Conservation (phyloP, 2,888 invertebrate species). For the Nomada goodeniana region DNA sequence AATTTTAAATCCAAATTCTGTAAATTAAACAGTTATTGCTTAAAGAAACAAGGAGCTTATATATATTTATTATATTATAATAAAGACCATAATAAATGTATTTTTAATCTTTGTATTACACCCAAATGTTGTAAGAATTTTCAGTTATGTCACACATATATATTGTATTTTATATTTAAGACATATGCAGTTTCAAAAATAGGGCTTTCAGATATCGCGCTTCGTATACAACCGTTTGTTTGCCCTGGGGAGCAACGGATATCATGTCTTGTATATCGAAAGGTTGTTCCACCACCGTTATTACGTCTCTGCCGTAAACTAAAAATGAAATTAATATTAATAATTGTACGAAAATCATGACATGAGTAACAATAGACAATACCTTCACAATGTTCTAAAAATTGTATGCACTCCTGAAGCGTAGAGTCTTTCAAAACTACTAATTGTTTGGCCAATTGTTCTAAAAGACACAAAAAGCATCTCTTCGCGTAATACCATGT, state of each 20-base stretch:
- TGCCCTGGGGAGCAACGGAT: slow-evolving; percentile 88
- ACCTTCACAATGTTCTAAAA: slow-evolving; percentile 96
- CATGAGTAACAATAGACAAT: slow-evolving; percentile 32
- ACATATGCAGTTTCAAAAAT: slow-evolving; percentile 88
- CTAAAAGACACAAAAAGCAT: slow-evolving; percentile 96
- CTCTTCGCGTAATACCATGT: slow-evolving; percentile 99
- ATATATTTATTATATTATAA: too few species aligned
- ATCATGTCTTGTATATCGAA: slow-evolving; percentile 90
- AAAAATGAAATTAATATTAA: slow-evolving; percentile 74
- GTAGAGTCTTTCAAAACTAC: slow-evolving; percentile 94
- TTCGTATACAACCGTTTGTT: slow-evolving; percentile 96
- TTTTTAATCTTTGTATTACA: too few species aligned
- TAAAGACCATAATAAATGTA: too few species aligned
- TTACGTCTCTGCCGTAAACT: slow-evolving; percentile 94
- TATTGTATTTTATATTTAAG: slow-evolving; percentile 53
- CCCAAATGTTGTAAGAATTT: too few species aligned
- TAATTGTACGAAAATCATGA: background rate
- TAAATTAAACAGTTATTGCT: too few species aligned
- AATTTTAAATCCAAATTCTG: too few species aligned
- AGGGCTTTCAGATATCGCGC: slow-evolving; percentile 93
- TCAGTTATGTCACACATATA: too few species aligned
- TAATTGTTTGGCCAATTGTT: slow-evolving; percentile 95
- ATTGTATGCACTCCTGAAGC: slow-evolving; percentile 93
- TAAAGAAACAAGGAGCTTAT: too few species aligned
- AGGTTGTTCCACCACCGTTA: slow-evolving; percentile 93